phyloP scores from a whole-genome alignment of 2,797 vertebrate genomes.

The Protonibea diacanthus region DNA sequence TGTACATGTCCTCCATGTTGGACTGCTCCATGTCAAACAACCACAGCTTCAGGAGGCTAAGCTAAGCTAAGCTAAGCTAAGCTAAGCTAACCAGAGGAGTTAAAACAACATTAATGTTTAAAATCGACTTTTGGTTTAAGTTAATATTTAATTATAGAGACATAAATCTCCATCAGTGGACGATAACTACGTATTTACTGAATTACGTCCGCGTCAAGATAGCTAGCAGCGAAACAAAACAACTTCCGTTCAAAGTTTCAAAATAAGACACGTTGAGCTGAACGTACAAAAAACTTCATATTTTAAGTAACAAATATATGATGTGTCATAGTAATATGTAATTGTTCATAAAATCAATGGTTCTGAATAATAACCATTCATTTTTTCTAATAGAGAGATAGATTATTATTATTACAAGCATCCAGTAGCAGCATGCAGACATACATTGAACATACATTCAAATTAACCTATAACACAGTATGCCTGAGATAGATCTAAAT shows the following conservation, averaged over 20 bases:
- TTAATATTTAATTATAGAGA: neutral
- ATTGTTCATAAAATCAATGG: neutral
- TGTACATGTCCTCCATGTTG: constrained; percentile 80
- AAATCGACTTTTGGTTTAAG: neutral
- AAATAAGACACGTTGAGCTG: constrained; percentile 8
- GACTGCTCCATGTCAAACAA: neutral
- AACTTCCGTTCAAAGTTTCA: constrained; percentile 34
- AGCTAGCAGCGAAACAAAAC: fast-evolving
- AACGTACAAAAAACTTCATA: too few species aligned
- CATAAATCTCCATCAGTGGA: neutral
- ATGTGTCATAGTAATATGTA: too few species aligned
- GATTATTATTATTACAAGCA: too few species aligned
- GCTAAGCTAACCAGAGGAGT: constrained; percentile 1
- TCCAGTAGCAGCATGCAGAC: too few species aligned
- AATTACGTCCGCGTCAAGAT: fast-evolving
- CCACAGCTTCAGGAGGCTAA: neutral
- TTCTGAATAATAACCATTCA: neutral
- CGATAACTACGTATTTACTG: neutral
- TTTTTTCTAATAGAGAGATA: neutral
- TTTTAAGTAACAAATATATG: neutral
- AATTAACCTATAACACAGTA: too few species aligned
- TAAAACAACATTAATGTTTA: neutral
- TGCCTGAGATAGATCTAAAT: too few species aligned
- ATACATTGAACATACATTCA: too few species aligned
- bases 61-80: constrained; percentile 23